These are phyloP conservation scores for Ricordea florida DNA, from an alignment of 92 coral and sea anemone genomes.

Conservation along the genomic window DNA sequence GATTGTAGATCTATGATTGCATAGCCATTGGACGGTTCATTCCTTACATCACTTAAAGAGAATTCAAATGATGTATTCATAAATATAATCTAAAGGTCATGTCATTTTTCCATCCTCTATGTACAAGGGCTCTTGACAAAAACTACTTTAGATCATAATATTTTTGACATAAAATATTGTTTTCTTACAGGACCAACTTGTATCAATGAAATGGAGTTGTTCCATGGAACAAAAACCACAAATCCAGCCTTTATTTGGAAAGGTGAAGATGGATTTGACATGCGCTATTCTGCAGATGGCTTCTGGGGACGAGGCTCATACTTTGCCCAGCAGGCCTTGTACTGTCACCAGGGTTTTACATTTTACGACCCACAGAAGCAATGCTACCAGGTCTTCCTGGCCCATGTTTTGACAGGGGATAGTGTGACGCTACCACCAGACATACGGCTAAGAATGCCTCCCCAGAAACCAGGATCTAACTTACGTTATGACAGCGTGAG, in stretches of 20 bases:
- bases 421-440: slow-evolving; percentile 36
- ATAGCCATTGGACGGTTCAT: no score
- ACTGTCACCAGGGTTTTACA: slow-evolving; percentile 51
- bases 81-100: no score
- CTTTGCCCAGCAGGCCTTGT: slow-evolving; percentile 75
- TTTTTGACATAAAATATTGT: background rate
- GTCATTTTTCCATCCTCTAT: background rate
- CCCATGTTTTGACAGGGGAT: slow-evolving; percentile 79
- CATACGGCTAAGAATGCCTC: slow-evolving; percentile 54
- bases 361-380: background rate
- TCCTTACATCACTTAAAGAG: no score
- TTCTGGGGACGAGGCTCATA: slow-evolving; percentile 87
- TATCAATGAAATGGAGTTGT: slow-evolving; percentile 72
- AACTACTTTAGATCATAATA: background rate
- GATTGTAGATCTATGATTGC: no score
- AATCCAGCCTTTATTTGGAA: slow-evolving; percentile 64
- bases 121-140: background rate
- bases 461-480: slow-evolving; percentile 43
- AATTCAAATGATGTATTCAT: no score
- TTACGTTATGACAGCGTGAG: slow-evolving; percentile 73
- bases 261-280: slow-evolving; percentile 87
- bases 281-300: slow-evolving; percentile 78
- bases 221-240: slow-evolving; percentile 74
- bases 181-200: background rate
- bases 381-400: slow-evolving; percentile 66